Percentiles rank a stretch among this genome's conserved stretches.
Evolutionary conservation across 2,888 invertebrate species (phyloP).

Genomic region (Eurytoma adleriae): DNA sequence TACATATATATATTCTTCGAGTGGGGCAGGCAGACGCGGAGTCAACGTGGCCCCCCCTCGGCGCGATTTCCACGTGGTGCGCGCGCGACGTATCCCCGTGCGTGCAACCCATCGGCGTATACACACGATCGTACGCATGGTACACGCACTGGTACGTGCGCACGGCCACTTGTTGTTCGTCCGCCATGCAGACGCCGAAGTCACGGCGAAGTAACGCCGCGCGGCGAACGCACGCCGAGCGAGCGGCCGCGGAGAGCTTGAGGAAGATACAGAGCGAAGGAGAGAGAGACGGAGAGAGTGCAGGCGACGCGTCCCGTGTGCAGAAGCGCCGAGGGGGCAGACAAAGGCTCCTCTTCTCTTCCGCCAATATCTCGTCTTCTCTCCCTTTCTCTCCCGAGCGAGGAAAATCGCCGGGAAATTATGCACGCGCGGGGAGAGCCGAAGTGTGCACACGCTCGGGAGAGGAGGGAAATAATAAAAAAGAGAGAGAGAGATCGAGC

Average conservation of each 20-base stretch:
- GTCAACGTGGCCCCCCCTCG: too few relatives aligned
- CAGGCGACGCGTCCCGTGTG: not conserved
- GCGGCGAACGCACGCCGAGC: not conserved
- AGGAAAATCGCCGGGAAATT: constrained; percentile 11
- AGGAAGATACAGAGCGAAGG: not conserved
- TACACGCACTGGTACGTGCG: too few relatives aligned
- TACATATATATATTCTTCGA: too few relatives aligned
- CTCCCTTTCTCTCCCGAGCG: not conserved
- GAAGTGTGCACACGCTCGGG: not conserved
- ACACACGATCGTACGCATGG: too few relatives aligned
- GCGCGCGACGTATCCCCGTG: too few relatives aligned
- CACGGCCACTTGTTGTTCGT: too few relatives aligned
- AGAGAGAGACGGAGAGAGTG: not conserved
- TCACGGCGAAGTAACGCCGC: constrained; percentile 12
- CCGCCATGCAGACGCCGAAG: not conserved
- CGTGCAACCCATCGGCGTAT: too few relatives aligned
- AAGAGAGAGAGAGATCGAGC: constrained; percentile 24
- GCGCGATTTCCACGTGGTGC: too few relatives aligned
- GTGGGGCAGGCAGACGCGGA: too few relatives aligned
- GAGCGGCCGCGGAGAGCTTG: not conserved
- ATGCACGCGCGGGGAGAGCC: not conserved
- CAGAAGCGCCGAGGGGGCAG: constrained; percentile 17
- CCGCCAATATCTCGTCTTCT: constrained; percentile 2
- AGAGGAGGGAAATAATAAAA: not conserved
- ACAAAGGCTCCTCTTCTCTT: constrained; percentile 11